Evolutionary conservation across 2,113 vertebrate species (phyloP).

Genomic region (Oryzias melastigma): DNA sequence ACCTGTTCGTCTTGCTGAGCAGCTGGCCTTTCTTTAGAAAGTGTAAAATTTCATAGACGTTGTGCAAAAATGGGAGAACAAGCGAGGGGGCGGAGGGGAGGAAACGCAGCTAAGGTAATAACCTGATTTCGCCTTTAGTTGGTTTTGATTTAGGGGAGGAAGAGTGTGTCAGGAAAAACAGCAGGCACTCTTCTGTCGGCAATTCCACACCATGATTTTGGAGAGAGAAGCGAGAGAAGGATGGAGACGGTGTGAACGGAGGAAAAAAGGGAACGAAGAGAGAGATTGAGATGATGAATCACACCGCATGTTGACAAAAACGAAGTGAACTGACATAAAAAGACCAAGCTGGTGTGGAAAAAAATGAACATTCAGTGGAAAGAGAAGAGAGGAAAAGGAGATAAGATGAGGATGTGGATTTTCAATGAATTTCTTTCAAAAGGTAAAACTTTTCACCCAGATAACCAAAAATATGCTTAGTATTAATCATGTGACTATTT

Average conservation of each 20-base stretch:
- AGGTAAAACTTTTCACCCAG: too few species aligned
- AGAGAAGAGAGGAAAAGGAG: constrained; percentile 34
- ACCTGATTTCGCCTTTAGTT: constrained; percentile 69
- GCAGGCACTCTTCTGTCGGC: constrained; percentile 59
- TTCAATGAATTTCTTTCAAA: constrained; percentile 58
- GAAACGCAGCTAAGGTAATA: constrained; percentile 66
- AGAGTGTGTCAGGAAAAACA: constrained; percentile 68
- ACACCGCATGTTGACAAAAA: constrained; percentile 53
- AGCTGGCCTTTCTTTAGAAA: constrained; percentile 60
- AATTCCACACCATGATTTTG: constrained; percentile 59
- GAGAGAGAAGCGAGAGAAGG: constrained; percentile 39
- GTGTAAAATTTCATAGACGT: constrained; percentile 61
- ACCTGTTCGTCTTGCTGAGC: constrained; percentile 34
- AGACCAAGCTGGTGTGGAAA: constrained; percentile 48
- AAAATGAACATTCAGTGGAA: constrained; percentile 29
- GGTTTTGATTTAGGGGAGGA: constrained; percentile 73
- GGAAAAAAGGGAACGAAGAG: constrained; percentile 53
- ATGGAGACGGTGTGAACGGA: constrained; percentile 45
- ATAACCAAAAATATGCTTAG: too few species aligned
- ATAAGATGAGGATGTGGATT: constrained; percentile 42
- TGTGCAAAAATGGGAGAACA: constrained; percentile 47
- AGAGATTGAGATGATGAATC: constrained; percentile 52
- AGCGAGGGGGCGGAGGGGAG: constrained; percentile 29
- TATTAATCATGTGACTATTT: too few species aligned
- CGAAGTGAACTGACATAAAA: constrained; percentile 63